A percentile compares a stretch with the other conserved stretches of the same genome.
These are phyloP conservation scores for Philhelius pedissequus DNA, from an alignment of 2,888 invertebrate genomes.

Conservation along the genomic window DNA sequence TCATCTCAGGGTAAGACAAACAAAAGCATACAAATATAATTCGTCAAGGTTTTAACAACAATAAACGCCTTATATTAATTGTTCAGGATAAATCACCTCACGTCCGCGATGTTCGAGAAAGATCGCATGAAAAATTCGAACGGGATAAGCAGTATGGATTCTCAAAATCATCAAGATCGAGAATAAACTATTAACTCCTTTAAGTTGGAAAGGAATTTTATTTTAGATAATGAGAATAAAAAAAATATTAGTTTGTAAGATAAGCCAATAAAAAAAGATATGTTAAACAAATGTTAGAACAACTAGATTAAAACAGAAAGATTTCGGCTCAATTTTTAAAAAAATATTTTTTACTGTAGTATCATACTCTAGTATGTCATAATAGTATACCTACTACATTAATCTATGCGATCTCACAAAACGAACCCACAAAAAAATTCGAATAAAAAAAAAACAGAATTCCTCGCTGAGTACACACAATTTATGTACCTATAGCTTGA, in stretches of 20 bases:
- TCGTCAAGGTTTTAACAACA: conserved; percentile 40
- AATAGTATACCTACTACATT: too few relatives aligned
- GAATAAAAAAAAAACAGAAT: too few relatives aligned
- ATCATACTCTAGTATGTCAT: too few relatives aligned
- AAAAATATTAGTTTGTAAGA: conserved; percentile 27
- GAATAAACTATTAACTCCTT: conserved; percentile 72
- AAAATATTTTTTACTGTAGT: background rate
- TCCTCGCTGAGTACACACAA: too few relatives aligned
- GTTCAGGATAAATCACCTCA: conserved; percentile 90
- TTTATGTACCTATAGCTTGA: too few relatives aligned
- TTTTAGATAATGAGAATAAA: conserved; percentile 1
- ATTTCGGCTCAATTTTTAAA: conserved; percentile 49
- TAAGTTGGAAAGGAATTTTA: background rate
- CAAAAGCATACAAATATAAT: conserved; percentile 48
- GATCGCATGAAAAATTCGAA: conserved; percentile 88
- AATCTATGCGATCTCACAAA: too few relatives aligned
- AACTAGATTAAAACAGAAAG: background rate
- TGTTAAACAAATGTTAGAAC: conserved; percentile 24
- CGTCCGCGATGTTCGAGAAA: conserved; percentile 82
- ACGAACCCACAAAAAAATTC: too few relatives aligned
- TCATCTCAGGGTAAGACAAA: conserved; percentile 84
- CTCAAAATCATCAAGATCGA: conserved; percentile 77
- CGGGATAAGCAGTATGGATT: conserved; percentile 90
- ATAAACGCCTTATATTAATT: conserved; percentile 41
- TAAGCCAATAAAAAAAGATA: conserved; percentile 28